These are phyloP conservation scores for Dusona sp. DNA, from an alignment of 2,888 invertebrate species.

Conservation along the genomic window DNA sequence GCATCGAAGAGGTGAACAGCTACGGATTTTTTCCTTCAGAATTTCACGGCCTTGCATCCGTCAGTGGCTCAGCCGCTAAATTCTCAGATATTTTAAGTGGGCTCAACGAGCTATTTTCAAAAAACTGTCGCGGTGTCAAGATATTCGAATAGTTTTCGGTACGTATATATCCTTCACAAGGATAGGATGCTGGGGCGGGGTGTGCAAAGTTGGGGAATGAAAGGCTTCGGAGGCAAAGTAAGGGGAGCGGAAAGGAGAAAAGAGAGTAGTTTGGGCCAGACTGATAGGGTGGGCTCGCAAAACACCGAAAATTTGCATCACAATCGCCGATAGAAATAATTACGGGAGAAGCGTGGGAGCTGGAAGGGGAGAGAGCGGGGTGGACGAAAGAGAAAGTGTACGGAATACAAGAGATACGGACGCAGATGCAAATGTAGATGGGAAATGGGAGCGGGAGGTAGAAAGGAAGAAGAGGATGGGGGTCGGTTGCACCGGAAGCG, in stretches of 20 bases:
- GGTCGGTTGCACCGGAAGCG: constrained; percentile 73
- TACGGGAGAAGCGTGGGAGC: constrained; percentile 80
- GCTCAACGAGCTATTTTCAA: neutral
- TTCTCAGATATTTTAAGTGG: neutral
- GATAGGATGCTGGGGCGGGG: neutral
- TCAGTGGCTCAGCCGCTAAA: neutral
- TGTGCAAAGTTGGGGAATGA: constrained; percentile 24
- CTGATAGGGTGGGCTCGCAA: constrained; percentile 72
- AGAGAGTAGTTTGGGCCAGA: constrained; percentile 61
- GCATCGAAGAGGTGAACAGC: neutral
- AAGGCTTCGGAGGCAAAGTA: neutral
- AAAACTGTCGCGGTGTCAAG: neutral
- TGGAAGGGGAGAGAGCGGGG: constrained; percentile 51
- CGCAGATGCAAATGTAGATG: constrained; percentile 76
- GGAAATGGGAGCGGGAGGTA: constrained; percentile 59
- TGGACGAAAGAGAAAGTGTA: constrained; percentile 64
- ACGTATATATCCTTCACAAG: neutral
- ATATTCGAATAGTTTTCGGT: constrained; percentile 1
- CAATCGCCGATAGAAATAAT: constrained; percentile 84
- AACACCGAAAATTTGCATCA: constrained; percentile 84
- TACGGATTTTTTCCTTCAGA: neutral
- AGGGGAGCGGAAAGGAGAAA: constrained; percentile 49
- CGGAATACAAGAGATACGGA: constrained; percentile 68
- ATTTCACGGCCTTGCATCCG: neutral
- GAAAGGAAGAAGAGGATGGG: constrained; percentile 49